These are phyloP conservation scores for Megaceryle maxima DNA, from an alignment of 2,113 vertebrate genomes.

Conservation along the genomic window DNA sequence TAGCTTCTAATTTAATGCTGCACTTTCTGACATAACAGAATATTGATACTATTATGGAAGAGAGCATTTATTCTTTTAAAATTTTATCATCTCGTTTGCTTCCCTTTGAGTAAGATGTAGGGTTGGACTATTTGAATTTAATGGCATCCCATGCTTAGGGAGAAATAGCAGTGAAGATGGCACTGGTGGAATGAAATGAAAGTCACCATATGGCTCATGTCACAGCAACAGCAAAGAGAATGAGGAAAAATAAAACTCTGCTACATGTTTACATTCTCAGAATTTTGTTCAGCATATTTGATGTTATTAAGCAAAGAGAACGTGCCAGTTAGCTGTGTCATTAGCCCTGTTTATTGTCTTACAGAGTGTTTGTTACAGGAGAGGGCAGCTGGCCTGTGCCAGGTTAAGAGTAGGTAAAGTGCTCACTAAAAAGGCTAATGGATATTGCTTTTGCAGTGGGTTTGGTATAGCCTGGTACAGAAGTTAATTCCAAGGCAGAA, in stretches of 20 bases:
- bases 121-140: not conserved
- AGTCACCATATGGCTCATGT: accelerated
- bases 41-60: not conserved
- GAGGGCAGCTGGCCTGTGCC: not conserved
- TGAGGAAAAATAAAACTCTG: not conserved
- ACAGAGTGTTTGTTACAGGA: not conserved
- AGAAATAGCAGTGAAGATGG: not conserved
- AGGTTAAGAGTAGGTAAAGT: not conserved
- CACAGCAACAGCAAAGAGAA: not conserved
- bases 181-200: not conserved
- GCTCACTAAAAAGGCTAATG: not conserved
- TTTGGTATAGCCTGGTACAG: not conserved
- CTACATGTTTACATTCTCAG: not conserved
- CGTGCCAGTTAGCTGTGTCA: not conserved
- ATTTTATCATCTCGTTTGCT: not conserved
- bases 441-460: not conserved
- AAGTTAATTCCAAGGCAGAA: not conserved
- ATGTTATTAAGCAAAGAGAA: not conserved
- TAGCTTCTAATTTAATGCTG: not conserved
- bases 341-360: not conserved
- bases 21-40: not conserved
- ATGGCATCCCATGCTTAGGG: not conserved
- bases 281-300: not conserved
- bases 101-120: not conserved
- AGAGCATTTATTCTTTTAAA: not conserved